Conservation (phyloP, 2,113 vertebrate species). For the Lampris incognitus region DNA sequence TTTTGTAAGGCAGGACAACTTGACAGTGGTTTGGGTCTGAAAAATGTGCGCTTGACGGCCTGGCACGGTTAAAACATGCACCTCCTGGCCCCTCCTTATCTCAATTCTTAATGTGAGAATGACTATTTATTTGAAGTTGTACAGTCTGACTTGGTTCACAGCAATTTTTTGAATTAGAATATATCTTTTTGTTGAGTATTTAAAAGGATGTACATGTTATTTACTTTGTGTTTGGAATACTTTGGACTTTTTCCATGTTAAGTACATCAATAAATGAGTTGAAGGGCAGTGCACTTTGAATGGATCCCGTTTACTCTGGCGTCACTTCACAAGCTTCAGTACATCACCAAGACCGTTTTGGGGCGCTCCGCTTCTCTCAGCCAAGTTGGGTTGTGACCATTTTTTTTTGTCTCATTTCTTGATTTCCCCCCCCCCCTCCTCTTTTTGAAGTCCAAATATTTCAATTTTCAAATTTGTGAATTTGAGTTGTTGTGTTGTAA, state of each 20-base stretch:
- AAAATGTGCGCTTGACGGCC: slow-evolving; percentile 54
- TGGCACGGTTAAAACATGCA: slow-evolving; percentile 85
- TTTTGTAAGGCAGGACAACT: slow-evolving; percentile 37
- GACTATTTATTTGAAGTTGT: slow-evolving; percentile 98
- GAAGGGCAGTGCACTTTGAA: slow-evolving; percentile 88
- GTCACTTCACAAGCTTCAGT: neutral
- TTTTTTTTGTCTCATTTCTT: too few species aligned
- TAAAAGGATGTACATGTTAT: slow-evolving; percentile 99
- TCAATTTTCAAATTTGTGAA: neutral
- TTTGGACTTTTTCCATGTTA: slow-evolving; percentile 98
- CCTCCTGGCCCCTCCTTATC: slow-evolving; percentile 85
- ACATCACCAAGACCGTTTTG: too few species aligned
- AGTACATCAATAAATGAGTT: slow-evolving; percentile 99
- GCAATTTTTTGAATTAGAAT: slow-evolving; percentile 89
- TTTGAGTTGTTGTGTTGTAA: neutral
- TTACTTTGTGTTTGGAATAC: slow-evolving; percentile 97
- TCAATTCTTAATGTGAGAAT: slow-evolving; percentile 94
- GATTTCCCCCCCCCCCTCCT: too few species aligned
- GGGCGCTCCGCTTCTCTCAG: too few species aligned
- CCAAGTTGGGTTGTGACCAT: too few species aligned
- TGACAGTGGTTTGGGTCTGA: slow-evolving; percentile 44
- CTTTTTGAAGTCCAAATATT: neutral
- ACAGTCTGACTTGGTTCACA: slow-evolving; percentile 96
- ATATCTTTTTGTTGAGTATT: slow-evolving; percentile 96
- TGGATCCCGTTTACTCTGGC: slow-evolving; percentile 49